Evolutionary conservation across 2,888 invertebrate species (phyloP), one percentile per base, ranked within the genome.

Genomic region (Seira ritae): DNA sequence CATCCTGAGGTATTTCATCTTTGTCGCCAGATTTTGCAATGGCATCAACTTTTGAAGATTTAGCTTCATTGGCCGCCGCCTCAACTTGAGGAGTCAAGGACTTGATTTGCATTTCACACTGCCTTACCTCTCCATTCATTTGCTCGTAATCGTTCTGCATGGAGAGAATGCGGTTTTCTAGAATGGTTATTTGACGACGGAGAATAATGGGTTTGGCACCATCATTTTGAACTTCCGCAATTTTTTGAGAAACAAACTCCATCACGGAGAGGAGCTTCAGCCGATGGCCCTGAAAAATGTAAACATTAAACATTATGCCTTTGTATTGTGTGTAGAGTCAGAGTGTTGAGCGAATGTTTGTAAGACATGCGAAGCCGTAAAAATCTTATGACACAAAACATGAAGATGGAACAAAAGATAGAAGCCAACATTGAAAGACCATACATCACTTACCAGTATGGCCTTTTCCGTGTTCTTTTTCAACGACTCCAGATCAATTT

Each of bases 121-220:
- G 60, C 17, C 70, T 80, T n/a, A 80, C 80, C 6, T 69, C 80
- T 1, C 77, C 77, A 19, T 85, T 80, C 22, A 85, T 72, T 8
- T 86, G 84, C 8, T 87, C 88, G 17, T 80, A 73, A 65, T 85
- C 67, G 20, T 79, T 86, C 22, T 84, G 81, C 22, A 84, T 80
- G 0, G 74, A 66, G 6, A 79, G 78, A 0, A 84, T 73, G 1
- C 70, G 50, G 19, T 73, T 78, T 17, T 85, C 84, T 1, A 87
- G n/a, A 20, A 82, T 66, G 19, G 75, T 82, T 0, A 68, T 70
- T 82, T 85, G 84, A 55, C 79, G 75, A 23, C 85, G 85, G 15
- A 79, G 8, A 12, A 84, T 71, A 20, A 72, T 67, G 4, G 85
- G 77, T 15, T 55, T 78, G 0, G 42, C 12, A 0, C 74, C 84